phyloP scores from a whole-genome alignment of 1,140 invertebrate species.

The Anastatus disparis region DNA sequence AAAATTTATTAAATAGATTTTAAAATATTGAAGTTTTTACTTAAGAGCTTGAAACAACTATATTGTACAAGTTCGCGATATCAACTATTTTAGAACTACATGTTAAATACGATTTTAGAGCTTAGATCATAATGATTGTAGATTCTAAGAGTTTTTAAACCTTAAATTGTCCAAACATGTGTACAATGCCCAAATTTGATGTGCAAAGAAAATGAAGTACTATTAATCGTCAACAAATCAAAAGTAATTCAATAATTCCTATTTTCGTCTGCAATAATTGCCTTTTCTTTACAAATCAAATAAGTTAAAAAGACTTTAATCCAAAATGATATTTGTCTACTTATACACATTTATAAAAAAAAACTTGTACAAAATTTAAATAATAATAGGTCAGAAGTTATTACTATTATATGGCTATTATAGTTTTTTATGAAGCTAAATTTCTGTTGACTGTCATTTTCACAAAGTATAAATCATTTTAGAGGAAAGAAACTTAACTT shows the following conservation, averaged over 20 bases:
- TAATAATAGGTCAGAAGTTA: constrained; percentile 8
- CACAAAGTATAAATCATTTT: background rate
- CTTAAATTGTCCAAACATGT: background rate
- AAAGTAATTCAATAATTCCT: constrained; percentile 28
- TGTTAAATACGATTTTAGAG: constrained; percentile 19
- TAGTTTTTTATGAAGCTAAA: constrained; percentile 20
- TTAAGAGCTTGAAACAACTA: constrained; percentile 13
- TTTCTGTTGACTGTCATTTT: background rate
- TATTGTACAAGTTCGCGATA: constrained; percentile 22
- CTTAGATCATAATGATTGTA: background rate
- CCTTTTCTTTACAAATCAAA: constrained; percentile 25
- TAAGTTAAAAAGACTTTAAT: constrained; percentile 8
- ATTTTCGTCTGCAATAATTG: constrained; percentile 1
- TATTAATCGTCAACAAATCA: constrained; percentile 21
- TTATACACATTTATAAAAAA: background rate
- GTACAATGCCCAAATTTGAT: background rate
- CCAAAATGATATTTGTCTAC: background rate
- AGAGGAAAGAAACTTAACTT: constrained; percentile 15
- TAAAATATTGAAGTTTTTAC: constrained; percentile 29
- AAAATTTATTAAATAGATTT: constrained; percentile 11
- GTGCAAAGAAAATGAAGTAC: background rate
- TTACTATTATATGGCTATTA: background rate
- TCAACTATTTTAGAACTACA: constrained; percentile 22
- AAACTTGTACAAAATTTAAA: constrained; percentile 25
- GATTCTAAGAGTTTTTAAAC: constrained; percentile 10